Percentiles rank a stretch among this genome's conserved stretches.
phyloP scores from a whole-genome alignment of 2,888 invertebrate genomes.

The Gnatocerus cornutus region DNA sequence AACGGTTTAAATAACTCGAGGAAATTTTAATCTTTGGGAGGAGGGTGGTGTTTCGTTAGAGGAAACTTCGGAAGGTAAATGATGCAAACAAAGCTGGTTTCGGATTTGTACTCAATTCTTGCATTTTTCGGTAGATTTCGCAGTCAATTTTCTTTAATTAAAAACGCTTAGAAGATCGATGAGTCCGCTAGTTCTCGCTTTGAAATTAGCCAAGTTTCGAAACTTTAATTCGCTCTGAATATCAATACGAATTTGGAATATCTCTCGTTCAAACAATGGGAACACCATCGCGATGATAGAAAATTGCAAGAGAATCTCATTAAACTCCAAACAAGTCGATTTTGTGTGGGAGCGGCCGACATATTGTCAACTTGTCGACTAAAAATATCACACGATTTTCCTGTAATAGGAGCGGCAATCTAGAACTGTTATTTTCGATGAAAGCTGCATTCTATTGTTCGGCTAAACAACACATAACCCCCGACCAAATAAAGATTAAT shows the following conservation, averaged over 20 bases:
- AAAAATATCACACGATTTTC: conserved; percentile 30
- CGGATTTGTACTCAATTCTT: too few relatives aligned
- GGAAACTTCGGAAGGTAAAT: too few relatives aligned
- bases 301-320: not conserved
- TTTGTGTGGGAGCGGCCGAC: conserved; percentile 4
- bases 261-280: conserved; percentile 5
- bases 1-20: conserved; percentile 31
- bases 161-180: conserved; percentile 10
- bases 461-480: conserved; percentile 37
- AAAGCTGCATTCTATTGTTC: conserved; percentile 46
- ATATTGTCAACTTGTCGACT: conserved; percentile 21
- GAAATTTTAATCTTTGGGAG: conserved; percentile 19
- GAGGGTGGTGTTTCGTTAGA: conserved; percentile 12
- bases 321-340: conserved; percentile 10
- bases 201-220: conserved; percentile 21
- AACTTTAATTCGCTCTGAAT: conserved; percentile 27
- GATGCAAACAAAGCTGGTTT: too few relatives aligned
- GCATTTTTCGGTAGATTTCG: too few relatives aligned
- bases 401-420: conserved; percentile 9
- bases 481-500: conserved; percentile 55
- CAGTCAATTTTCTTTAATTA: conserved; percentile 21
- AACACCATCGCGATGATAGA: conserved; percentile 5
- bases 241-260: conserved; percentile 22
- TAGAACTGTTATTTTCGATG: conserved; percentile 27
- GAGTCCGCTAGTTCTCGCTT: conserved; percentile 16